Evolutionary conservation across 2,888 invertebrate genomes (phyloP).

Genomic region (Cerastis leucographa): DNA sequence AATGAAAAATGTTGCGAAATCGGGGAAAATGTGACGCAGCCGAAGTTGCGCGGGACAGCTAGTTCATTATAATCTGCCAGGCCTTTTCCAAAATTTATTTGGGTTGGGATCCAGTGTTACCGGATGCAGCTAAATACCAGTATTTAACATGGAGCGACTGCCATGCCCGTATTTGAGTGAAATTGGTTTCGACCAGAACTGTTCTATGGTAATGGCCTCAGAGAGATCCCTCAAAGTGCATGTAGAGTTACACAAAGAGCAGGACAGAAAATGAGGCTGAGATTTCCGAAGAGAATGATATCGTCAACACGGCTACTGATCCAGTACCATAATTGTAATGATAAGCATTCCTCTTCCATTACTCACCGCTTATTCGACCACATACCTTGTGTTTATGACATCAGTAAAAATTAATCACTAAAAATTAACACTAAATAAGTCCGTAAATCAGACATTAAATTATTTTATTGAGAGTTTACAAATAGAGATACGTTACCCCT

Average conservation of each 20-base stretch:
- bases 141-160: too few species aligned
- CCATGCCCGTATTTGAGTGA: neutral
- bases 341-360: neutral
- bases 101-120: too few species aligned
- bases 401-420: neutral
- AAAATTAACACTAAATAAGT: neutral
- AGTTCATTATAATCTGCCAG: too few species aligned
- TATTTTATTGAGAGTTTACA: neutral
- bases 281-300: neutral
- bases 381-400: conserved; percentile 30
- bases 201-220: neutral
- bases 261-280: neutral
- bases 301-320: neutral
- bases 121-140: too few species aligned
- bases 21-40: too few species aligned
- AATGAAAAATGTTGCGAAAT: too few species aligned
- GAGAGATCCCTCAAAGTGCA: neutral
- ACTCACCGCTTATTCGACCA: neutral
- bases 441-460: neutral
- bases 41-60: too few species aligned
- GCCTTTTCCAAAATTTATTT: too few species aligned
- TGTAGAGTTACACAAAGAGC: neutral
- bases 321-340: neutral
- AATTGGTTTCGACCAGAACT: neutral
- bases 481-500: neutral